Evolutionary conservation across 2,888 invertebrate species (phyloP).

Genomic region (Drosophila pseudotakahashii): DNA sequence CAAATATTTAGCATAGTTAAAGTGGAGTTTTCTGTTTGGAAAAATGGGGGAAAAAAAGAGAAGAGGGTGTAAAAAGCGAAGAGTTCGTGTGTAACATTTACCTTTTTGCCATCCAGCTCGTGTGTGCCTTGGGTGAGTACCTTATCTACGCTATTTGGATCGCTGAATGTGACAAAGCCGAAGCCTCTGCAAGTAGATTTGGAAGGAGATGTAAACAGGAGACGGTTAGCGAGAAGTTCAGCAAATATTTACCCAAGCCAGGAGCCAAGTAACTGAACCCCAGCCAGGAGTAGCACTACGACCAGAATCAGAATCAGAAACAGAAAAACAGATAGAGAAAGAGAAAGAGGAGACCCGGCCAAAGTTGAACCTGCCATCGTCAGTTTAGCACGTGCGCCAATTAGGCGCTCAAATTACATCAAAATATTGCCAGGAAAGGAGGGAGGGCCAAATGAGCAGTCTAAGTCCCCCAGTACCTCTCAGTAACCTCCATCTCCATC

Average conservation of each 20-base stretch:
- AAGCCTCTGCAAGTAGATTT: conserved; percentile 93
- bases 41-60: neutral
- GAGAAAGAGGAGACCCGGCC: conserved; percentile 15
- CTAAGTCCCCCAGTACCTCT: neutral
- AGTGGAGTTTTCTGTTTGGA: conserved; percentile 71
- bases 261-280: conserved; percentile 45
- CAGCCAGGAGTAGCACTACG: neutral
- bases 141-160: conserved; percentile 99
- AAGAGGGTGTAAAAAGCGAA: neutral
- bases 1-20: conserved; percentile 76
- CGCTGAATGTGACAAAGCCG: conserved; percentile 99
- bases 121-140: conserved; percentile 99
- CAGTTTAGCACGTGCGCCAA: conserved; percentile 74
- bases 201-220: conserved; percentile 48
- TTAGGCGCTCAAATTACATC: conserved; percentile 79
- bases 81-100: conserved; percentile 85
- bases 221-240: conserved; percentile 38
- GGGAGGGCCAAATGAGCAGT: conserved; percentile 21
- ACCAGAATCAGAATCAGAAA: neutral
- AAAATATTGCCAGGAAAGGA: conserved; percentile 67
- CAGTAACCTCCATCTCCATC: neutral
- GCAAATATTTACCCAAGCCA: conserved; percentile 45
- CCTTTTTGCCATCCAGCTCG: conserved; percentile 99
- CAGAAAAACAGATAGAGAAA: neutral
- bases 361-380: conserved; percentile 50